Evolutionary conservation across 2,888 invertebrate species (phyloP).

Genomic region (Orthosia incerta): DNA sequence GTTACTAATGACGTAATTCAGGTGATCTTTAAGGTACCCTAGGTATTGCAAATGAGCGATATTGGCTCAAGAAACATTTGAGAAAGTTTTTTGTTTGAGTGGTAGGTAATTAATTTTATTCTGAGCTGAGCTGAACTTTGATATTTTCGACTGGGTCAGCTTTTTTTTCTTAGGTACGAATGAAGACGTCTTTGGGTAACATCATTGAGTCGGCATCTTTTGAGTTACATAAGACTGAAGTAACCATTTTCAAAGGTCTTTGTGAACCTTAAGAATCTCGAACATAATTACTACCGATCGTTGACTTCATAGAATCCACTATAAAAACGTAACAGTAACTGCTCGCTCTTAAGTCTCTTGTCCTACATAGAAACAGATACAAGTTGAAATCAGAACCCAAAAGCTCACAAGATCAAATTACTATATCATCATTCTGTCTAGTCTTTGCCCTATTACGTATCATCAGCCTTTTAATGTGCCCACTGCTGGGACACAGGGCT

Average conservation of each 20-base stretch:
- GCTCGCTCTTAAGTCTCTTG: too few relatives aligned
- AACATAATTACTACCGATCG: too few relatives aligned
- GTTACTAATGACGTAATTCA: slow-evolving; percentile 30
- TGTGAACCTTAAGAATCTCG: too few relatives aligned
- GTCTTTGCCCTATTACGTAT: too few relatives aligned
- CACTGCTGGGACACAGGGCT: too few relatives aligned
- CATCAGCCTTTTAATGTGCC: too few relatives aligned
- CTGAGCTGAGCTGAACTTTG: neutral
- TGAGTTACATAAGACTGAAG: neutral
- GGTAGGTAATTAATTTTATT: slow-evolving; percentile 42
- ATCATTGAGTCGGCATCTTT: neutral
- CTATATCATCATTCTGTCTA: too few relatives aligned
- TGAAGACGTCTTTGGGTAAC: neutral
- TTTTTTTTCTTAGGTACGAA: neutral
- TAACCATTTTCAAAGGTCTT: neutral
- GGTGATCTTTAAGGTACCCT: neutral
- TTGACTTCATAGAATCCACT: too few relatives aligned
- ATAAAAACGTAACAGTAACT: too few relatives aligned
- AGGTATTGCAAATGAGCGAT: slow-evolving; percentile 30
- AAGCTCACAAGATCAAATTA: too few relatives aligned
- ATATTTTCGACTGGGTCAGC: slow-evolving; percentile 15
- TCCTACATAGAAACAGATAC: too few relatives aligned
- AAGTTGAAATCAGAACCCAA: too few relatives aligned
- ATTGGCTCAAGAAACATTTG: slow-evolving; percentile 17
- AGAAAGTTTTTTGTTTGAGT: slow-evolving; percentile 7